Conservation (phyloP, 1,140 invertebrate genomes). For the Orchestia grillus region DNA sequence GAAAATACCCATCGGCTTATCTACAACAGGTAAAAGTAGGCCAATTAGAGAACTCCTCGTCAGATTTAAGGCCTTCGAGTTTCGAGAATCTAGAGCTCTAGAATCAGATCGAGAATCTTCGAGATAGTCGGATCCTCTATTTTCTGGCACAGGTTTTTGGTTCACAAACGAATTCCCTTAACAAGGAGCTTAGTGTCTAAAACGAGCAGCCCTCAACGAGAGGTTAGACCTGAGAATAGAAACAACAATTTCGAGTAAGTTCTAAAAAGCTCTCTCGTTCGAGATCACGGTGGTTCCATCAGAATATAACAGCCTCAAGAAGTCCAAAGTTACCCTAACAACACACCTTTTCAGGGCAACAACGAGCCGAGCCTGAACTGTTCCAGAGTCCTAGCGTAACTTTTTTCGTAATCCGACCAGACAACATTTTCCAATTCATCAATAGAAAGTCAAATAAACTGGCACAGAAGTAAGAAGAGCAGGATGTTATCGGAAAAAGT, state of each 20-base stretch:
- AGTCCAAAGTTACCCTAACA: background rate
- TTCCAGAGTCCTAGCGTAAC: background rate
- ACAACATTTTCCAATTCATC: background rate
- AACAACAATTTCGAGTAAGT: background rate
- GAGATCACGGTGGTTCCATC: background rate
- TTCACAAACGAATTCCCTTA: constrained; percentile 20
- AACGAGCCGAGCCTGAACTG: background rate
- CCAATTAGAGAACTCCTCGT: background rate
- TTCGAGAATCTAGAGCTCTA: background rate
- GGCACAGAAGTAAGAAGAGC: background rate
- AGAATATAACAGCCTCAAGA: background rate
- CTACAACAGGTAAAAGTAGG: background rate
- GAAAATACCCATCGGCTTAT: background rate
- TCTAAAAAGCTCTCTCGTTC: background rate
- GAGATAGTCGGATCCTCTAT: constrained; percentile 23
- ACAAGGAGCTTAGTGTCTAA: constrained; percentile 48
- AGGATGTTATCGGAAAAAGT: background rate
- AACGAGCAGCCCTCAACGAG: background rate
- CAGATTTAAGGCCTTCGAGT: background rate
- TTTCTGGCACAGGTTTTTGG: background rate
- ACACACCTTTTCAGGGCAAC: constrained; percentile 4
- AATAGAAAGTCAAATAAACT: background rate
- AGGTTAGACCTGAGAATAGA: background rate
- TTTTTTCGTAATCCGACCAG: background rate
- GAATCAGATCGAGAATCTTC: too few species aligned